phyloP scores from a whole-genome alignment of 2,797 vertebrate genomes.

The Falco biarmicus region DNA sequence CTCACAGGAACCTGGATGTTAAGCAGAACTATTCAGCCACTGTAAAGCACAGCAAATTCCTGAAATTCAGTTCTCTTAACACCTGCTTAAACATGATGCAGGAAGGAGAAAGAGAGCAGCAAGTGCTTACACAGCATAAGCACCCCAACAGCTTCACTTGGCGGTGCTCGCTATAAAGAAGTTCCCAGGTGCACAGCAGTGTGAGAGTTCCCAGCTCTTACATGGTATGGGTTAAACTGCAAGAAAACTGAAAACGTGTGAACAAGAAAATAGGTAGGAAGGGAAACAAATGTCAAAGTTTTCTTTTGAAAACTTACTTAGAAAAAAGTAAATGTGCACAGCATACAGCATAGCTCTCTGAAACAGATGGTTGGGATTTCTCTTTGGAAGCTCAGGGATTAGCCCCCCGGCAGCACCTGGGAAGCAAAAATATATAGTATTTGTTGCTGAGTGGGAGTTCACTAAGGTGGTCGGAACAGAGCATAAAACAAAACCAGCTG shows the following conservation, averaged over 20 bases:
- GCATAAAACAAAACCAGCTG: not conserved
- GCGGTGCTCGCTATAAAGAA: not conserved
- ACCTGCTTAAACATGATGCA: not conserved
- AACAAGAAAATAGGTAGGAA: not conserved
- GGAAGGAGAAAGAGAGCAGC: not conserved
- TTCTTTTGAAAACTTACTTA: too few species aligned
- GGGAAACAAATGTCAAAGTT: not conserved
- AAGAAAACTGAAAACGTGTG: not conserved
- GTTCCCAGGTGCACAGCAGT: not conserved
- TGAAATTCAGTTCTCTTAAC: not conserved
- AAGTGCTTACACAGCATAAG: not conserved
- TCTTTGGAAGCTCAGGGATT: not conserved
- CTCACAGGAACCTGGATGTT: not conserved
- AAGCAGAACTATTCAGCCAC: not conserved
- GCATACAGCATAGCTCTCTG: not conserved
- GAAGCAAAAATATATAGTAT: not conserved
- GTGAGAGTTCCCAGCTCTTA: not conserved
- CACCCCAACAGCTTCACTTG: not conserved
- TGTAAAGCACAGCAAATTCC: not conserved
- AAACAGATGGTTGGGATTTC: not conserved
- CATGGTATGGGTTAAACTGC: not conserved
- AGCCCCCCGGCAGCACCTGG: not conserved
- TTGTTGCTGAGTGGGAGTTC: not conserved
- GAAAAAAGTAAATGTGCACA: not conserved
- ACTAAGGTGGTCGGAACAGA: not conserved